Percentiles rank a stretch among this genome's conserved stretches.
Evolutionary conservation across 2,888 invertebrate species (phyloP).

Genomic region (Cosmia trapezina): DNA sequence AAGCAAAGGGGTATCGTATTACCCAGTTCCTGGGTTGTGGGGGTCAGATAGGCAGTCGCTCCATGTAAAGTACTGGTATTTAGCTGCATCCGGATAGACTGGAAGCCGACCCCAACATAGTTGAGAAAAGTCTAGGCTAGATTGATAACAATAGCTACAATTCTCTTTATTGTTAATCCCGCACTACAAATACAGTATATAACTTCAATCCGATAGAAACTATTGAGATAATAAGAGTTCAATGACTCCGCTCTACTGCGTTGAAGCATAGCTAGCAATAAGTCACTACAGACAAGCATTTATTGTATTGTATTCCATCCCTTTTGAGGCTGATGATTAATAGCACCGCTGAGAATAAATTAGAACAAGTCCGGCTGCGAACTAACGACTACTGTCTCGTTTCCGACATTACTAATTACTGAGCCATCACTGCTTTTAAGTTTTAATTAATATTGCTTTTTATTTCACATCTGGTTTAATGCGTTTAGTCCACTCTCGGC

Average conservation of each 20-base stretch:
- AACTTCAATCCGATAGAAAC: constrained; percentile 36
- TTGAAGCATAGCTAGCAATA: constrained; percentile 43
- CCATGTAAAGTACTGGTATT: too few species aligned
- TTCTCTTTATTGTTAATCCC: constrained; percentile 25
- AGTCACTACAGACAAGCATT: constrained; percentile 57
- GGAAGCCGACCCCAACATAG: too few species aligned
- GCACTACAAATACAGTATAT: constrained; percentile 22
- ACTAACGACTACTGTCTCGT: constrained; percentile 56
- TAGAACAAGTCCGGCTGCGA: constrained; percentile 54
- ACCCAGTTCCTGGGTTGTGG: too few species aligned
- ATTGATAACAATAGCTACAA: neutral
- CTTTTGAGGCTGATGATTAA: constrained; percentile 50
- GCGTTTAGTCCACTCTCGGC: too few species aligned
- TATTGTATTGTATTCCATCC: constrained; percentile 58
- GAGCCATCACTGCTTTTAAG: constrained; percentile 50
- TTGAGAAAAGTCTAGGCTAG: too few species aligned
- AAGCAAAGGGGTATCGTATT: too few species aligned
- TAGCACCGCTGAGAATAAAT: constrained; percentile 52
- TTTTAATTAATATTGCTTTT: constrained; percentile 10
- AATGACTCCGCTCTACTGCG: constrained; percentile 39
- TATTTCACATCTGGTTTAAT: constrained; percentile 37
- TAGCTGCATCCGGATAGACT: too few species aligned
- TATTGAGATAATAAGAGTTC: constrained; percentile 49
- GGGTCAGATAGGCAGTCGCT: too few species aligned
- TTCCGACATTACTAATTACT: constrained; percentile 59